Percentiles rank a stretch among this genome's conserved stretches.
These are phyloP conservation scores for Rhynchonema sp. DNA, from an alignment of 2,888 invertebrate species.

Conservation along the genomic window DNA sequence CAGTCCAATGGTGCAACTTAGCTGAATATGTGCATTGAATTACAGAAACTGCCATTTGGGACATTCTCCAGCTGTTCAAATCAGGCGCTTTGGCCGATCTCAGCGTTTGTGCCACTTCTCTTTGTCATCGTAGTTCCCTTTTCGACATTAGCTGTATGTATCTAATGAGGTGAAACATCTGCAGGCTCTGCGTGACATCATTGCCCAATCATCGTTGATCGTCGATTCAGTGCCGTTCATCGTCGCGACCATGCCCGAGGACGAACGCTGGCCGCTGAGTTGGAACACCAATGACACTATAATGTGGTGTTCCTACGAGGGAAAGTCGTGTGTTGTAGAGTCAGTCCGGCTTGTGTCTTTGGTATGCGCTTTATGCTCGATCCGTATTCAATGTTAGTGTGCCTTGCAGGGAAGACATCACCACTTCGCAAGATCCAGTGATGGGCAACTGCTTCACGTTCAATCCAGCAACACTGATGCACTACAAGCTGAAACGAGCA, in stretches of 20 bases:
- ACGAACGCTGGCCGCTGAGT: neutral
- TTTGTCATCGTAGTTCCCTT: too few relatives aligned
- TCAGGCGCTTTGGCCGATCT: neutral
- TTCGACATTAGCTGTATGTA: too few relatives aligned
- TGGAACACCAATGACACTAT: neutral
- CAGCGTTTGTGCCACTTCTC: neutral
- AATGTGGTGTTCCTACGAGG: neutral
- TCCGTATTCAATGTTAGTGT: too few relatives aligned
- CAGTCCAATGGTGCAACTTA: too few relatives aligned
- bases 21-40: neutral
- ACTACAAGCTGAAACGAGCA: neutral
- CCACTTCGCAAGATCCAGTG: neutral
- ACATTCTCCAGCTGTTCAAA: neutral
- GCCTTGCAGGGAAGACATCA: neutral
- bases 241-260: neutral
- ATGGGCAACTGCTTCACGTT: constrained; percentile 6
- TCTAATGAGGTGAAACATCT: too few relatives aligned
- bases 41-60: constrained; percentile 1
- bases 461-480: neutral
- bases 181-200: neutral
- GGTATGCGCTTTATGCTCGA: too few relatives aligned
- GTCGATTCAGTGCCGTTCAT: constrained; percentile 2
- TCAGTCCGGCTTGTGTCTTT: neutral
- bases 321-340: neutral
- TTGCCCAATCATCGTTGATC: neutral